These are phyloP conservation scores for Orchesella cincta DNA, from an alignment of 1,140 invertebrate species.

Conservation along the genomic window DNA sequence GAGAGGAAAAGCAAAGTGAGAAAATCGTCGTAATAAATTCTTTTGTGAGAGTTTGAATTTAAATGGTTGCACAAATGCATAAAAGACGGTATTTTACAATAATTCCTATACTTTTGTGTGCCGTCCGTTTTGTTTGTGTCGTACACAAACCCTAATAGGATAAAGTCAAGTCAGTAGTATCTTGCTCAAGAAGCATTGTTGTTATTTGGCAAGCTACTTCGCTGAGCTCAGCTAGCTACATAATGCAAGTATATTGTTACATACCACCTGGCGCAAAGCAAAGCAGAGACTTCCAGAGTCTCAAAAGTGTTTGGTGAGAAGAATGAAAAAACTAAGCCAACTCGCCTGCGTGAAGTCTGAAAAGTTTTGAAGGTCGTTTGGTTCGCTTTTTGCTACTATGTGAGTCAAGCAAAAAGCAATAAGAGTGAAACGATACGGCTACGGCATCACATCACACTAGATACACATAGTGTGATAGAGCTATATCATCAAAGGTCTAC, in stretches of 20 bases:
- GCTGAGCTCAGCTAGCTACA: neutral
- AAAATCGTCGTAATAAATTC: too few species aligned
- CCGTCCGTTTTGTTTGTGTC: too few species aligned
- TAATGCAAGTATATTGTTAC: too few species aligned
- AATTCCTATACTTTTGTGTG: too few species aligned
- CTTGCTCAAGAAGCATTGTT: too few species aligned
- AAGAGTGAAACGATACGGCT: neutral
- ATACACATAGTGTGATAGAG: neutral
- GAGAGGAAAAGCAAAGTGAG: too few species aligned
- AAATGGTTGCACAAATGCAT: too few species aligned
- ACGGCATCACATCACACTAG: neutral
- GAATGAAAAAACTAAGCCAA: slow-evolving; percentile 7
- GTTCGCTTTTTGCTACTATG: neutral
- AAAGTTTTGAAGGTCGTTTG: slow-evolving; percentile 18
- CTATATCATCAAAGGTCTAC: neutral
- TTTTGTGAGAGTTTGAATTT: too few species aligned
- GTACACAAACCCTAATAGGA: too few species aligned
- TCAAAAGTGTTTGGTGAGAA: neutral
- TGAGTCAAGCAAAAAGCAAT: neutral
- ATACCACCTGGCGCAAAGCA: slow-evolving; percentile 11
- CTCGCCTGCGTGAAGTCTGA: slow-evolving; percentile 10
- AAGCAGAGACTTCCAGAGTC: neutral
- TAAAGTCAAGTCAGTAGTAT: too few species aligned
- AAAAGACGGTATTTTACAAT: too few species aligned
- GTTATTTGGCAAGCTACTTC: too few species aligned